phyloP scores from a whole-genome alignment of 2,888 invertebrate species.

The Plutella xylostella region DNA sequence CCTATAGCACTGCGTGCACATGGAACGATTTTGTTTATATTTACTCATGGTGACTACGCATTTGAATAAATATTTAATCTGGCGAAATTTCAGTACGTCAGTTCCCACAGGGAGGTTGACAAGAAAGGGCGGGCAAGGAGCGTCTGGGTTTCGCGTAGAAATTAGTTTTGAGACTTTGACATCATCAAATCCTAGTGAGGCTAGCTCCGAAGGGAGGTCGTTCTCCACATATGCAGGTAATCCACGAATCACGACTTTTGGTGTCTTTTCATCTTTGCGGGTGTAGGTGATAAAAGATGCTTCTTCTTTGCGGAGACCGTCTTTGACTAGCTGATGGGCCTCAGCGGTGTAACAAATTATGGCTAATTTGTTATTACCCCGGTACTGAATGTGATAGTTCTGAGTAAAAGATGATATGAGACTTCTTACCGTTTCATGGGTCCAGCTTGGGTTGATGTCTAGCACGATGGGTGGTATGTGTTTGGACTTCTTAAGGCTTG shows the following conservation, averaged over 20 bases:
- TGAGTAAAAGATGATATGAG: background rate
- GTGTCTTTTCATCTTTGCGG: background rate
- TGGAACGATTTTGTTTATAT: no score
- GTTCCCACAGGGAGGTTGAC: no score
- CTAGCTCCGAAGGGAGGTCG: background rate
- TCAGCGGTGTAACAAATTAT: background rate
- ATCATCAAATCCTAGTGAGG: no score
- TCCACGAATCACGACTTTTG: background rate
- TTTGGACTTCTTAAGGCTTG: background rate
- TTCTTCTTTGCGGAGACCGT: background rate
- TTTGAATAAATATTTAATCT: no score
- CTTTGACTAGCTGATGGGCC: background rate
- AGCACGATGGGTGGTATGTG: background rate
- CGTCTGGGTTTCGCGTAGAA: no score
- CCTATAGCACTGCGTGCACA: conserved; percentile 16
- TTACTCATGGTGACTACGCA: no score
- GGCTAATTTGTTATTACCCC: background rate
- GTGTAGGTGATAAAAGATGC: background rate
- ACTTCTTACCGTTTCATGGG: background rate
- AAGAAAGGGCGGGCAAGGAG: no score
- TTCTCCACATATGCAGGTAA: background rate
- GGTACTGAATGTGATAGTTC: background rate
- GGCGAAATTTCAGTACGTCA: no score
- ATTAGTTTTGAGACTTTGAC: no score
- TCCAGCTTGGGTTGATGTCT: background rate